phyloP scores from a whole-genome alignment of 2,797 vertebrate genomes.

The Pitangus sulphuratus region DNA sequence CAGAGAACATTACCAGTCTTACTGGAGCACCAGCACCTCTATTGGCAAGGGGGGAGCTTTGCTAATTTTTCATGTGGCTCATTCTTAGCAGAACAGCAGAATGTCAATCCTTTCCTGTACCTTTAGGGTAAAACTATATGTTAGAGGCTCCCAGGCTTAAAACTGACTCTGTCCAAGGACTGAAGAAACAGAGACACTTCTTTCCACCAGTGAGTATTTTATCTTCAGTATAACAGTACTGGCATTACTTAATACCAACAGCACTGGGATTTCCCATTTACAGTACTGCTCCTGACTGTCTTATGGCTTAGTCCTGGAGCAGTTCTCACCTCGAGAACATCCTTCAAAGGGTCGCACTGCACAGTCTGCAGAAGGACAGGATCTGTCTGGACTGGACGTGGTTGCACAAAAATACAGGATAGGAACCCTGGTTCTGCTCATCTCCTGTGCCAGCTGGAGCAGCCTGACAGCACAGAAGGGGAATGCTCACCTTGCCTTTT shows the following conservation, averaged over 20 bases:
- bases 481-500: neutral
- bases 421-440: neutral
- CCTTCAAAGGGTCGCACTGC: neutral
- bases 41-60: neutral
- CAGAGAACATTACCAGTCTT: neutral
- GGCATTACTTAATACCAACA: neutral
- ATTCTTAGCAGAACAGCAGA: neutral
- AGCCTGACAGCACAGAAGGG: neutral
- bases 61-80: neutral
- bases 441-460: neutral
- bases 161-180: neutral
- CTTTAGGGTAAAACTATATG: neutral
- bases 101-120: neutral
- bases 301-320: neutral
- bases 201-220: neutral
- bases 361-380: neutral
- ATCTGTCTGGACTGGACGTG: neutral
- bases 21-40: neutral
- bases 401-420: neutral
- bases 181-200: neutral
- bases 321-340: neutral
- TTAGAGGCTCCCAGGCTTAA: neutral
- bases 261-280: neutral
- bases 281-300: neutral
- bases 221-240: neutral